Evolutionary conservation across 2,888 invertebrate genomes (phyloP), one percentile per base, ranked within the genome.

Genomic region (Zaprionus bogoriensis): DNA sequence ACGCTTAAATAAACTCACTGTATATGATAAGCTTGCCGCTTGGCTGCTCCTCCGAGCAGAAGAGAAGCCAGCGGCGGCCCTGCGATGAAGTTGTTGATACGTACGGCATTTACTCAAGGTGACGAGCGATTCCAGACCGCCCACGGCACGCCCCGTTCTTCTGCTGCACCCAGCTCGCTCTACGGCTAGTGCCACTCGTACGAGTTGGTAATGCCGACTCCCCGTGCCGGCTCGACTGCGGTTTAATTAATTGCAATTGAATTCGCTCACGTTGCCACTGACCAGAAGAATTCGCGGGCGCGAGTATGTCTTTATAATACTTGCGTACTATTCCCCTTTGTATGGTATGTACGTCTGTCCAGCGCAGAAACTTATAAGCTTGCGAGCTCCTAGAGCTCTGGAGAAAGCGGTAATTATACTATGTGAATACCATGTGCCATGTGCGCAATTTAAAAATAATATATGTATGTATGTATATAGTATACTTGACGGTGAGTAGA

Each of bases 1-100:
- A 45, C 67, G 58, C 67, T 74, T 74, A 67, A 70, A 67, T 60
- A 57, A 70, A 70, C 70, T 60, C 54, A 63, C 67, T 74, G 70
- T 63, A 74, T 71, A 68, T 67, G 64, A 71, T 71, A 71, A 58
- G 51, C 57, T 59, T 39, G 32, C 45, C 48, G 27, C 46, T 51
- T 36, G 25, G 14, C 20, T 47, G 54, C 45, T 19, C 2, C 36
- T 28, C 4, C 20, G 19, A 39, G 20, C 38, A 19, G 17, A 12
- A 19, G 17, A 12, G 32, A 5, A 32, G 6, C 32, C 32, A 17
- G 32, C 17, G 2, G 27, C 14, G 14, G 7, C 7, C 14, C 32
- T 3, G 9, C 30, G 30, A 30, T 30, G 30, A 30, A 30, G 30
- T 30, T 30, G 30, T 30, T 30, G 30, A 30, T 30, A 30, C 32